phyloP scores from a whole-genome alignment of 2,113 vertebrate species.

The Carassius auratus region DNA sequence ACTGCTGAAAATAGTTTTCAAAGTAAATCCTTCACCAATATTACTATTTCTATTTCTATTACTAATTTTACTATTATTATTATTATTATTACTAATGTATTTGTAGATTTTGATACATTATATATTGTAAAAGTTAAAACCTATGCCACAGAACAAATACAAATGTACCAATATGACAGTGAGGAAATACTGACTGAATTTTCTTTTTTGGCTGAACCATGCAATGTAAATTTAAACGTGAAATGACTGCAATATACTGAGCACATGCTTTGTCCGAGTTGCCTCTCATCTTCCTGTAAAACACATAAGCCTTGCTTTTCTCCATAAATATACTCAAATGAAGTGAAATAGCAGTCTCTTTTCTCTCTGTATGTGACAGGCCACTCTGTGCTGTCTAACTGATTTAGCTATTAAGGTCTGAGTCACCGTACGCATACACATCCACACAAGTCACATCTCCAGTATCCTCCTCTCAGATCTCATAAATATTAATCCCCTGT shows the following conservation, averaged over 20 bases:
- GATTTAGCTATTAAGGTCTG: slow-evolving; percentile 34
- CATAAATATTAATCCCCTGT: slow-evolving; percentile 51
- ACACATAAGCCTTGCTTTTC: background rate
- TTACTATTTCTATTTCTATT: no score
- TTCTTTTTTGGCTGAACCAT: background rate
- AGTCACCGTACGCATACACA: slow-evolving; percentile 30
- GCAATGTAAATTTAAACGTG: background rate
- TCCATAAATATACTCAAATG: background rate
- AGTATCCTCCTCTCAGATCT: slow-evolving; percentile 22
- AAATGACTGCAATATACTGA: background rate
- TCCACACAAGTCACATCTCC: slow-evolving; percentile 46
- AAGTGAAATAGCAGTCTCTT: background rate
- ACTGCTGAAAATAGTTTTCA: no score
- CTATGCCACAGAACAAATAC: no score
- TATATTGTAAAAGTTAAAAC: no score
- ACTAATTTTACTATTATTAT: no score
- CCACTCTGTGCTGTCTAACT: slow-evolving; percentile 25
- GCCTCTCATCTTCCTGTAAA: background rate
- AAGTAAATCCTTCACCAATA: no score
- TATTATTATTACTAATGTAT: no score
- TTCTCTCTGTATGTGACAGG: slow-evolving; percentile 20
- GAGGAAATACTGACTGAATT: no score
- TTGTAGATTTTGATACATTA: background rate
- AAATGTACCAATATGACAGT: no score
- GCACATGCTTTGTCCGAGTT: background rate